These are phyloP conservation scores for Margaritifera margaritifera DNA, from an alignment of 2,888 invertebrate species.

Conservation along the genomic window DNA sequence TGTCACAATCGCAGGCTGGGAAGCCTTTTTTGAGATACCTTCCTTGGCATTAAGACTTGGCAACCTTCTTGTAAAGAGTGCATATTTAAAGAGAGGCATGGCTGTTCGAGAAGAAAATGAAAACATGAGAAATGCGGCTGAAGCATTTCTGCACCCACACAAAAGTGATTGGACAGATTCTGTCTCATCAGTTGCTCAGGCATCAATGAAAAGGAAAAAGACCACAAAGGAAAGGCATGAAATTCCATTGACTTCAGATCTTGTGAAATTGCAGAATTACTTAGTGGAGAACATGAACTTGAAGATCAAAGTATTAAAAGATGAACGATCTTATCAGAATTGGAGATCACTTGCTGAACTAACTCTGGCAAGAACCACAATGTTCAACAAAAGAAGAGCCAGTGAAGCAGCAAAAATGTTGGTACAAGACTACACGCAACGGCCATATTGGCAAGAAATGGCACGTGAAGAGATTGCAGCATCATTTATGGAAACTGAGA, in stretches of 20 bases:
- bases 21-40: not conserved
- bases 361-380: not conserved
- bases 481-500: no score
- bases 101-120: not conserved
- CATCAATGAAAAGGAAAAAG: not conserved
- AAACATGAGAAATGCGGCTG: not conserved
- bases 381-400: slow-evolving; percentile 1
- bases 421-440: not conserved
- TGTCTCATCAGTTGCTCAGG: not conserved
- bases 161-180: not conserved
- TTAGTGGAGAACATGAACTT: no score
- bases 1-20: no score
- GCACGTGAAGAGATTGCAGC: no score
- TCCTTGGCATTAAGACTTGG: slow-evolving; percentile 6
- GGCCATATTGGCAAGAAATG: not conserved
- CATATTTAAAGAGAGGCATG: not conserved
- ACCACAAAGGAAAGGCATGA: not conserved
- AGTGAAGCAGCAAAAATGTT: slow-evolving; percentile 1
- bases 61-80: slow-evolving; percentile 2
- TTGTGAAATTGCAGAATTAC: not conserved
- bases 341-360: not conserved
- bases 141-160: not conserved
- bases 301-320: no score
- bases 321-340: not conserved
- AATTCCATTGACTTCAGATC: slow-evolving; percentile 1